These are phyloP conservation scores for Drosophila malerkotliana DNA, from an alignment of 1,140 invertebrate genomes.

Conservation along the genomic window DNA sequence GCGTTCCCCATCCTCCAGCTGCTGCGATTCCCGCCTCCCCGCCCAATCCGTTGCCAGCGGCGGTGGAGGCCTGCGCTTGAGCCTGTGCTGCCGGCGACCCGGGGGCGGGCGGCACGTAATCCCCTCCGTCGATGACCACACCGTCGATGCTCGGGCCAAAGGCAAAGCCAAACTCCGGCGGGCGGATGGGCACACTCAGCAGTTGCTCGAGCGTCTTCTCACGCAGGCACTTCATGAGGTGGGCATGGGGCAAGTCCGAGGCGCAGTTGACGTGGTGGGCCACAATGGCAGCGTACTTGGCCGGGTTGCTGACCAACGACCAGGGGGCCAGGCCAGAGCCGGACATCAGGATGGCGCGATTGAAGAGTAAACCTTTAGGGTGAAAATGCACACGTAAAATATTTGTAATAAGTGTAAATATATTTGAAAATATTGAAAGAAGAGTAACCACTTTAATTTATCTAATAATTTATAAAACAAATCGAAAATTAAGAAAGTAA, in stretches of 20 bases:
- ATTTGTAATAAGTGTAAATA: too few species aligned
- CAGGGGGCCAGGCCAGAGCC: constrained; percentile 97
- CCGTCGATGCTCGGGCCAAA: constrained; percentile 97
- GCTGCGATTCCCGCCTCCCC: constrained; percentile 81
- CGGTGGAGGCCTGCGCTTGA: constrained; percentile 71
- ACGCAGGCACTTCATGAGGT: constrained; percentile 92
- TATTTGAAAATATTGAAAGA: too few species aligned
- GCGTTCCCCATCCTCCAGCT: constrained; percentile 80
- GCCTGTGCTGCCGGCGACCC: constrained; percentile 72
- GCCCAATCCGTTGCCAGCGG: constrained; percentile 68
- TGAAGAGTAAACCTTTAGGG: constrained; percentile 92
- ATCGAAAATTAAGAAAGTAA: too few species aligned
- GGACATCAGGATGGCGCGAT: constrained; percentile 96
- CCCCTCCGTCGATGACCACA: constrained; percentile 87
- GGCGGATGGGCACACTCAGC: constrained; percentile 90
- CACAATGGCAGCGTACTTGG: constrained; percentile 93
- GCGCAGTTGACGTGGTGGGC: constrained; percentile 95
- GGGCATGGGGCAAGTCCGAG: constrained; percentile 88
- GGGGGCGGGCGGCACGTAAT: constrained; percentile 75
- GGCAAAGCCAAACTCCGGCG: constrained; percentile 92
- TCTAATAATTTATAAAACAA: too few species aligned
- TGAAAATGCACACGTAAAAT: neutral
- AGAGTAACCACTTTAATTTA: too few species aligned
- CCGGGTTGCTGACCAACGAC: constrained; percentile 95
- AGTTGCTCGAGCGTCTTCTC: constrained; percentile 90